Conservation (phyloP, 2,113 vertebrate genomes). For the Phaethornis superciliosus region DNA sequence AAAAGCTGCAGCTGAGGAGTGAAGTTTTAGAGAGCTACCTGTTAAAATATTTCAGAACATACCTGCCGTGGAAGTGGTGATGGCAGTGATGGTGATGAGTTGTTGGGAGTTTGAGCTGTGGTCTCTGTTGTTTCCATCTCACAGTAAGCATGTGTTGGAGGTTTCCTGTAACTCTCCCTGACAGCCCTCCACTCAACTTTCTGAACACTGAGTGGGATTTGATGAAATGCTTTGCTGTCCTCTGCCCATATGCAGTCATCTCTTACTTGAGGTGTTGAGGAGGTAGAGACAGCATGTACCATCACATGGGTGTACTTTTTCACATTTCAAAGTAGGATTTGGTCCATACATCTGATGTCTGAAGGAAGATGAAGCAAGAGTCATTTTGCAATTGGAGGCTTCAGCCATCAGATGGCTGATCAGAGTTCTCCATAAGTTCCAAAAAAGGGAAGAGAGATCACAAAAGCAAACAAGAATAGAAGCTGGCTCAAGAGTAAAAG, state of each 20-base stretch:
- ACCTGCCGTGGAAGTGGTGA: background rate
- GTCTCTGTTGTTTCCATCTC: background rate
- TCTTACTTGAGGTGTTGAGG: background rate
- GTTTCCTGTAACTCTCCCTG: background rate
- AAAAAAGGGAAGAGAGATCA: background rate
- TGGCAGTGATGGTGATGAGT: background rate
- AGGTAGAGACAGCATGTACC: background rate
- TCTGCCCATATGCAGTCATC: background rate
- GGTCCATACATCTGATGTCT: rapidly evolving
- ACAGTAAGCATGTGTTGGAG: background rate
- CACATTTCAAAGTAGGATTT: background rate
- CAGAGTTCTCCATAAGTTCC: background rate
- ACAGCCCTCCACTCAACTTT: background rate
- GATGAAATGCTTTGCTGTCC: background rate
- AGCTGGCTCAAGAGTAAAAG: background rate
- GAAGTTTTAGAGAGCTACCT: background rate
- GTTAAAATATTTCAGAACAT: background rate
- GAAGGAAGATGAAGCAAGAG: background rate
- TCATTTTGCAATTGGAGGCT: background rate
- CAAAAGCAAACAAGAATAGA: background rate
- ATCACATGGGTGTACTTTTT: background rate
- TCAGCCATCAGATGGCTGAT: background rate
- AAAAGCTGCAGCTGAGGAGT: background rate
- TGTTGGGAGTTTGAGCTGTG: background rate
- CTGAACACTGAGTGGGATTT: background rate